Base-by-base conservation (phyloP, 1,140 invertebrate species). In the Cylas formicarius region DNA sequence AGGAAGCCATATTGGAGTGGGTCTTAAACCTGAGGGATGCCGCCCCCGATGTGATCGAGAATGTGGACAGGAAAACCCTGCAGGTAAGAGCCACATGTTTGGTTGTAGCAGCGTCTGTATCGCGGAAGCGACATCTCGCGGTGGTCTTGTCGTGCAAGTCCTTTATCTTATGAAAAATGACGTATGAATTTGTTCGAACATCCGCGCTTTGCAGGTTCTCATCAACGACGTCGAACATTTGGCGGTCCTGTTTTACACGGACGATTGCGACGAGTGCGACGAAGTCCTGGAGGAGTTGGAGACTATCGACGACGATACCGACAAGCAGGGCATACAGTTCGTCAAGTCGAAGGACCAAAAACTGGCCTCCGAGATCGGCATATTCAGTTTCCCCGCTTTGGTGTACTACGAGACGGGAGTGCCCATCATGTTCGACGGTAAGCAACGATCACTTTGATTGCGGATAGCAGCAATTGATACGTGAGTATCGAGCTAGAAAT, bases 361-460 rank as follows among this genome's bases (percentile, higher is more conserved):
- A 66, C 66, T 91, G 31, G 90, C 90, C 3, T 85, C 90, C 24
- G 86, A 90, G 70, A 83, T 92, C 57, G 88, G 89, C 37, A 87
- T 95, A 57, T 90, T 88, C 63, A 86, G 86, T 58, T 89, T 93
- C 58, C 88, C 89, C 41, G 85, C 86, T 35, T 70, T 93, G 40
- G 86, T 92, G 42, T 92, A 91, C 67, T 93, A 91, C 63, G 89
- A 92, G 71, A 90, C 87, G 32, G 86, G 87, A 48, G 85, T 91
- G 51, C 90, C 90, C 45, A 90, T 90, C 60, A 89, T 92, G 81
- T 94, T 89, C 69, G 85, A 91, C 72, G 90, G 90, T 93, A 78
- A 85, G 81, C 56, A 23, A 54, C 17, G 19, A 29, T 24, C n/a
- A n/a, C n/a, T n/a, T n/a, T n/a, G n/a, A n/a, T n/a, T n/a, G n/a